These are phyloP conservation scores for Tiphia femorata DNA, from an alignment of 2,888 invertebrate species.

Conservation along the genomic window DNA sequence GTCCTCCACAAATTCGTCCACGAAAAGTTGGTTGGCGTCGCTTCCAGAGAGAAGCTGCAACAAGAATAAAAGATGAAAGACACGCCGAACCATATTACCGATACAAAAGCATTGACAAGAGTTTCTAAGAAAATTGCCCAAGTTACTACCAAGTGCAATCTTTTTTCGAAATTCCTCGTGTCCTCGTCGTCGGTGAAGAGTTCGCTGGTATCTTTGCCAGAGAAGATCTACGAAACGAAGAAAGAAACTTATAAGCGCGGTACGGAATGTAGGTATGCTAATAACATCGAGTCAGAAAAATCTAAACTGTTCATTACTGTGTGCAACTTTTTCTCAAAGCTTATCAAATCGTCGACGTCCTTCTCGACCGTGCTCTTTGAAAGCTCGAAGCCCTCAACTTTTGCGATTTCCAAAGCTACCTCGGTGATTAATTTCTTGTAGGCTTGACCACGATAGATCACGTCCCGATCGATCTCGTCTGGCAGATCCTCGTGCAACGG, in stretches of 20 bases:
- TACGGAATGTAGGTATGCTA: no score
- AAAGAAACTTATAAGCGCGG: no score
- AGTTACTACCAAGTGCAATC: no score
- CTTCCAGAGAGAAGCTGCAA: no score
- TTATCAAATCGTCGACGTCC: conserved; percentile 39
- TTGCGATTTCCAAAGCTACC: not conserved
- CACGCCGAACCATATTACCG: no score
- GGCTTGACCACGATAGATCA: not conserved
- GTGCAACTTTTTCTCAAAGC: conserved; percentile 34
- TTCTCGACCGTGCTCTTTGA: conserved; percentile 24
- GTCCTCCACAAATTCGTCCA: not conserved
- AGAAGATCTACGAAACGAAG: not conserved
- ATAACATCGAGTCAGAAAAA: no score
- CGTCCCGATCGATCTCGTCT: not conserved
- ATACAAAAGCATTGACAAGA: no score
- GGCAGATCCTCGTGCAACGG: not conserved
- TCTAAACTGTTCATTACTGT: not conserved
- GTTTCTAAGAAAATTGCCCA: no score
- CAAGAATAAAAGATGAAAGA: no score
- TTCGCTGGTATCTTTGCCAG: not conserved
- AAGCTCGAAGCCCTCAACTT: conserved; percentile 27
- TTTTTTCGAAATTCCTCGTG: no score
- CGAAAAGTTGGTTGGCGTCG: no score
- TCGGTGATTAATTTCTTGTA: not conserved
- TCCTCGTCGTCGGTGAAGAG: no score